phyloP scores from a whole-genome alignment of 2,888 invertebrate species.

The Macropis europaea region DNA sequence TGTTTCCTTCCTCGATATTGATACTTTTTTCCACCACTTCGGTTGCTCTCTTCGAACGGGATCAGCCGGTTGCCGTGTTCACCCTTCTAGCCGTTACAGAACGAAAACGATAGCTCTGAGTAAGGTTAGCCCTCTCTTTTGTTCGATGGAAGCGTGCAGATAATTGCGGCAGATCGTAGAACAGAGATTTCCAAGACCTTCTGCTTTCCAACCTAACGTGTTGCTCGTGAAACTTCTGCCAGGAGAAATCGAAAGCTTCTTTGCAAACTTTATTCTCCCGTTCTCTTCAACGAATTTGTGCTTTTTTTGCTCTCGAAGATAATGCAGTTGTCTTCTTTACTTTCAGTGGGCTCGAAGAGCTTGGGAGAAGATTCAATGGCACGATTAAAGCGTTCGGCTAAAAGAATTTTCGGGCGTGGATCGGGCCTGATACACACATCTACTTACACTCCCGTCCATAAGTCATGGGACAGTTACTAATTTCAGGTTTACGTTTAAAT shows the following conservation, averaged over 20 bases:
- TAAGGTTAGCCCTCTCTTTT: background rate
- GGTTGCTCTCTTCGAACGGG: background rate
- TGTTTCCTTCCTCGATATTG: slow-evolving; percentile 22
- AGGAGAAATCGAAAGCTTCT: background rate
- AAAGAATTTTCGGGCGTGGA: no score
- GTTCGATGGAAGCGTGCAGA: slow-evolving; percentile 7
- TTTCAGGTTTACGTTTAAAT: no score
- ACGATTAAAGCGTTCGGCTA: no score
- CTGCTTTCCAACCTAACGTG: background rate
- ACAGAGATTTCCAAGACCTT: background rate
- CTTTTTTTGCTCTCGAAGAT: no score
- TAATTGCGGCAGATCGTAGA: slow-evolving; percentile 14
- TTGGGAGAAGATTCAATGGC: no score
- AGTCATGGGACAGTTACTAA: no score
- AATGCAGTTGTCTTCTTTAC: no score
- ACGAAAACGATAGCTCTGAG: slow-evolving; percentile 7
- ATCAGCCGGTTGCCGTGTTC: background rate
- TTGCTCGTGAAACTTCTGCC: background rate
- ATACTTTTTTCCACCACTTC: slow-evolving; percentile 29
- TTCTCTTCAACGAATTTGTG: no score
- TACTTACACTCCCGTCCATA: no score
- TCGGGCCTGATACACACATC: no score
- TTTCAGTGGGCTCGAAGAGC: no score
- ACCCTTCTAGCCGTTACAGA: slow-evolving; percentile 10
- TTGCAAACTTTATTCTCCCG: background rate